Evolutionary conservation across 1,140 invertebrate species (phyloP).

Genomic region (Psilanteris sp.): DNA sequence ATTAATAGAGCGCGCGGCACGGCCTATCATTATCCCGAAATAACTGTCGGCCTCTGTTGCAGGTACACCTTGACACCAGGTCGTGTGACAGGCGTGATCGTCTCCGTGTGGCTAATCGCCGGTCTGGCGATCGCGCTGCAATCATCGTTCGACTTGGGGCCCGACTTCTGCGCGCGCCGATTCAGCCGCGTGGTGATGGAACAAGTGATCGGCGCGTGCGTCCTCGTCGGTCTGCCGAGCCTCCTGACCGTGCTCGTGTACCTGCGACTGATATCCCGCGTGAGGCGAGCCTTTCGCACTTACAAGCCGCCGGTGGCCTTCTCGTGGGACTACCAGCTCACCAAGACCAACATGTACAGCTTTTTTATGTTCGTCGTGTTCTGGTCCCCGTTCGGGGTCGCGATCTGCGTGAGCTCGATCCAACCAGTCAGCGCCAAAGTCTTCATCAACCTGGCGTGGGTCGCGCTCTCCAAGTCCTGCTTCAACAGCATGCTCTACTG

Average conservation of each 20-base stretch:
- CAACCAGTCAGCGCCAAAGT: conserved; percentile 78
- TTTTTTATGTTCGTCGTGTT: conserved; percentile 83
- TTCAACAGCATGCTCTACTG: conserved; percentile 86
- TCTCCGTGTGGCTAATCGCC: conserved; percentile 80
- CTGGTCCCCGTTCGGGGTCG: conserved; percentile 85
- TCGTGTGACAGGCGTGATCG: conserved; percentile 80
- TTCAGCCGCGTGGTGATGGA: conserved; percentile 71
- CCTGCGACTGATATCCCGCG: conserved; percentile 75
- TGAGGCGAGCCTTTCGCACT: conserved; percentile 77
- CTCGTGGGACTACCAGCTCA: conserved; percentile 83
- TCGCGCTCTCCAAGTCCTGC: conserved; percentile 85
- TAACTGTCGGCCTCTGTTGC: conserved; percentile 17
- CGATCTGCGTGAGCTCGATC: conserved; percentile 80
- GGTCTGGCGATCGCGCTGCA: conserved; percentile 80
- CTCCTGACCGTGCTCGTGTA: conserved; percentile 80
- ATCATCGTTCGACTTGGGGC: conserved; percentile 81
- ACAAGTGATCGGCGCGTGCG: conserved; percentile 79
- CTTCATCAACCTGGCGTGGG: conserved; percentile 85
- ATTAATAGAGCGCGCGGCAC: conserved; percentile 21
- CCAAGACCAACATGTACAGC: conserved; percentile 84
- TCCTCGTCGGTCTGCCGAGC: conserved; percentile 82
- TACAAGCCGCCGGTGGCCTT: conserved; percentile 84
- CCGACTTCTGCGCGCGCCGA: conserved; percentile 83
- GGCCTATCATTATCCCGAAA: conserved; percentile 1
- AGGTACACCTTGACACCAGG: conserved; percentile 75